These are phyloP conservation scores for Drosophila pruinosa DNA, from an alignment of 1,140 invertebrate species.

Conservation along the genomic window DNA sequence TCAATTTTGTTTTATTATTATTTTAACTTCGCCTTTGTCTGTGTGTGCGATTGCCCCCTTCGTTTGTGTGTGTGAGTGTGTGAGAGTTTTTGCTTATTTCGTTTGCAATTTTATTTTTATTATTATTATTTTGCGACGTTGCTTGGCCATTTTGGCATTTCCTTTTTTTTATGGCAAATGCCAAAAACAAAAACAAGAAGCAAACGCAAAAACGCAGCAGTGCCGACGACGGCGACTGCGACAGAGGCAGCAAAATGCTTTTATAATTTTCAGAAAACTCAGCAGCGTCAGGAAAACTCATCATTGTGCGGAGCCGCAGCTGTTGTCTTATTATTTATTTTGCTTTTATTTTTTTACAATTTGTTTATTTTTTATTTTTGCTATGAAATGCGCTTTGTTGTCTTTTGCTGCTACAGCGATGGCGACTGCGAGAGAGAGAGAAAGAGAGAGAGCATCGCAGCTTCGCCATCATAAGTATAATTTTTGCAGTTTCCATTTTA, in stretches of 20 bases:
- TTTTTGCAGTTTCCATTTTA: slow-evolving; percentile 61
- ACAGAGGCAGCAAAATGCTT: slow-evolving; percentile 46
- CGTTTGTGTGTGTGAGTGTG: slow-evolving; percentile 7
- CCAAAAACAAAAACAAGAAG: slow-evolving; percentile 12
- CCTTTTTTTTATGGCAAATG: slow-evolving; percentile 29
- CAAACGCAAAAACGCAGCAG: background rate
- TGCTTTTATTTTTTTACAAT: slow-evolving; percentile 55
- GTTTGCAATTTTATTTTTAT: slow-evolving; percentile 66
- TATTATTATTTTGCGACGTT: slow-evolving; percentile 67
- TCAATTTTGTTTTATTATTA: slow-evolving; percentile 80
- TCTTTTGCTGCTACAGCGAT: slow-evolving; percentile 18
- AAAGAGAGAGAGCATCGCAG: background rate
- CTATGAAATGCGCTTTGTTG: slow-evolving; percentile 50
- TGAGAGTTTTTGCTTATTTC: slow-evolving; percentile 25
- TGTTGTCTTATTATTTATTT: slow-evolving; percentile 74
- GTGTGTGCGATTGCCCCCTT: slow-evolving; percentile 8
- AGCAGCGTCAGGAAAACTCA: slow-evolving; percentile 14
- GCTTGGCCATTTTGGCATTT: slow-evolving; percentile 41
- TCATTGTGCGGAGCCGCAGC: slow-evolving; percentile 39
- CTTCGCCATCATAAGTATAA: slow-evolving; percentile 54
- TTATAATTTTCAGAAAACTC: slow-evolving; percentile 46
- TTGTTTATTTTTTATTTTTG: slow-evolving; percentile 60
- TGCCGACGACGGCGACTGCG: background rate
- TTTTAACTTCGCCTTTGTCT: slow-evolving; percentile 35
- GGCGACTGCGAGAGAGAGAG: background rate